Percentiles rank a stretch among this genome's conserved stretches.
These are phyloP conservation scores for Aurelia sp. DNA, from an alignment of 30 jellyfish, hydroid and myxozoan genomes.

Conservation along the genomic window DNA sequence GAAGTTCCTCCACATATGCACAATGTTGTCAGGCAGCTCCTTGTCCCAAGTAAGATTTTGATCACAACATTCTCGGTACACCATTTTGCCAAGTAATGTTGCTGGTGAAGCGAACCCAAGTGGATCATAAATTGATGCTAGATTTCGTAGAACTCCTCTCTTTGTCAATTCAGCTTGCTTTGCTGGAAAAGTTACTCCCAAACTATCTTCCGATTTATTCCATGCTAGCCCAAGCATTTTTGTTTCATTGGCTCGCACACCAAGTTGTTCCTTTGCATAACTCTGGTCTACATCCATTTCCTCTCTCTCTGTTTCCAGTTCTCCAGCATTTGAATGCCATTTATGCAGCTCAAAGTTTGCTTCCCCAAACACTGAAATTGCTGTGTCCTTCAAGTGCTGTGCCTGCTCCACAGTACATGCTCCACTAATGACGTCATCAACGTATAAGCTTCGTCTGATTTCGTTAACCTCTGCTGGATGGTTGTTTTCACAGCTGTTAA, in stretches of 20 bases:
- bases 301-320: conserved; percentile 47
- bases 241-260: conserved; percentile 56
- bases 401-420: conserved; percentile 29
- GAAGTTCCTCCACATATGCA: conserved; percentile 27
- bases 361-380: conserved; percentile 32
- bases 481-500: conserved; percentile 18
- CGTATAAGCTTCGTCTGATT: conserved; percentile 53
- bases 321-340: conserved; percentile 70
- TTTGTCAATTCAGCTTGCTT: conserved; percentile 34
- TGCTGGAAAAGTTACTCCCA: conserved; percentile 40
- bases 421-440: conserved; percentile 71
- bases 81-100: conserved; percentile 47
- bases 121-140: conserved; percentile 79
- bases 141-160: conserved; percentile 60
- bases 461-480: conserved; percentile 44
- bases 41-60: conserved; percentile 55
- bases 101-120: conserved; percentile 76
- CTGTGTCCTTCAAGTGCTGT: conserved; percentile 29
- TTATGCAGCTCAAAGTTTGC: conserved; percentile 74
- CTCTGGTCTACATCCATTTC: conserved; percentile 18
- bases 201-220: conserved; percentile 25
- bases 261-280: conserved; percentile 61
- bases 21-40: conserved; percentile 21
- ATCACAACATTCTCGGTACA: conserved; percentile 59
- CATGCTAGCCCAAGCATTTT: conserved; percentile 30